A percentile compares a stretch with the other conserved stretches of the same genome.
Conservation (phyloP, 2,113 vertebrate species). For the Dipodomys merriami region DNA sequence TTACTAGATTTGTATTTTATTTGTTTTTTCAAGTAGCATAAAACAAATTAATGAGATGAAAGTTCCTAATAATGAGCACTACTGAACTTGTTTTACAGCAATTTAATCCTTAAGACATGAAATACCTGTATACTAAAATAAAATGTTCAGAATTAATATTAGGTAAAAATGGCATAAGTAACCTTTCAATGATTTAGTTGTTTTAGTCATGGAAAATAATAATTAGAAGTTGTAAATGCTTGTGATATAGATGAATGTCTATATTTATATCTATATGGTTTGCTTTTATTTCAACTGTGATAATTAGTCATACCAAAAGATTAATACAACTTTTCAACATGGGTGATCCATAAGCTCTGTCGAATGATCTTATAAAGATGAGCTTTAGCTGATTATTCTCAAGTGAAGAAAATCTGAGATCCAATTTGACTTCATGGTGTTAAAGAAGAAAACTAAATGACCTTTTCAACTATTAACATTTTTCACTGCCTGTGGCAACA, state of each 20-base stretch:
- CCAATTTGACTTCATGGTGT: conserved; percentile 37
- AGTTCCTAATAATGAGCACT: neutral
- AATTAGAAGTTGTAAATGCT: neutral
- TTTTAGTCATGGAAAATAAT: neutral
- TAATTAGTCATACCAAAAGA: neutral
- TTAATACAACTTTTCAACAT: neutral
- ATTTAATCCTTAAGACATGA: neutral
- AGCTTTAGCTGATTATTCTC: conserved; percentile 24
- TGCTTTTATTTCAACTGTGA: conserved; percentile 39
- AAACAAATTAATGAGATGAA: conserved; percentile 11
- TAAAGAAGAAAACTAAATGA: conserved; percentile 66
- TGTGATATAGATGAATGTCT: neutral
- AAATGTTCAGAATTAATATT: conserved; percentile 10
- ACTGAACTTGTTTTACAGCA: conserved; percentile 28
- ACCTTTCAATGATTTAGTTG: neutral
- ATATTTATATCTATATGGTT: neutral
- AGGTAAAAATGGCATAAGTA: neutral
- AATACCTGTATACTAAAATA: neutral
- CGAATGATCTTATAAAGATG: conserved; percentile 41
- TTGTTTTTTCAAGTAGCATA: conserved; percentile 7
- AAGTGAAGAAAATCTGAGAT: conserved; percentile 31
- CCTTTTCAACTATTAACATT: conserved; percentile 21
- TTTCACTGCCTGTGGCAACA: conserved; percentile 8
- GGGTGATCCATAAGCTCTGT: neutral
- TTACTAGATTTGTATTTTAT: neutral